Conservation (phyloP, 2,113 vertebrate genomes). For the Cyrtonyx montezumae region DNA sequence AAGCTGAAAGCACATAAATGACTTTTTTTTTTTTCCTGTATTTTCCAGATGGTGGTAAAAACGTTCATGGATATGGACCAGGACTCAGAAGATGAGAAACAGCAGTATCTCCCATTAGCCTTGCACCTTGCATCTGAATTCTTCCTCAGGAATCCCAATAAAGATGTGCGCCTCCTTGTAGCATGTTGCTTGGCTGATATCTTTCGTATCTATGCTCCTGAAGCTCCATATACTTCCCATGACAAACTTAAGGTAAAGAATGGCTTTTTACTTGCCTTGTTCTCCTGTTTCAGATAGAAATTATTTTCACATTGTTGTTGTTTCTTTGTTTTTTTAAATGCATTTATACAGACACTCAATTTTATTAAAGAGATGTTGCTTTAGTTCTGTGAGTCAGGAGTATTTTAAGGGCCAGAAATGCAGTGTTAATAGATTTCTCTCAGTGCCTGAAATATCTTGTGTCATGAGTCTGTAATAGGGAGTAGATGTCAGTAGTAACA, state of each 20-base stretch:
- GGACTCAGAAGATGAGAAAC: conserved; percentile 99
- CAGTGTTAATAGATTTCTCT: not conserved
- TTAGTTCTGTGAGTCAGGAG: not conserved
- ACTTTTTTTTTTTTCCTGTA: not conserved
- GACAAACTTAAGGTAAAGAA: conserved; percentile 96
- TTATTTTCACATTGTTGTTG: no score
- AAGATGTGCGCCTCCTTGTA: conserved; percentile 97
- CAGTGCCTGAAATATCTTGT: not conserved
- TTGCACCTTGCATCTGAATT: conserved; percentile 99
- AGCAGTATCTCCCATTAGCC: conserved; percentile 96
- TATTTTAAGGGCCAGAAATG: not conserved
- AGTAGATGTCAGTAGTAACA: not conserved
- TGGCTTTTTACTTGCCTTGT: not conserved
- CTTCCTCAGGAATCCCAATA: conserved; percentile 99
- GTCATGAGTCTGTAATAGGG: not conserved
- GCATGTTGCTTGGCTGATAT: conserved; percentile 99
- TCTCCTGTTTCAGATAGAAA: not conserved
- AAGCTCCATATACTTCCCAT: conserved; percentile 98
- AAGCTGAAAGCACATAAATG: not conserved
- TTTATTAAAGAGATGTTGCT: not conserved
- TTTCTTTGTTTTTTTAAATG: no score
- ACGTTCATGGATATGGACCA: conserved; percentile 99
- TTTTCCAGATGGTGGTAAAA: conserved; percentile 96
- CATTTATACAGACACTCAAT: not conserved
- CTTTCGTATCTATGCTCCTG: conserved; percentile 98